phyloP scores from a whole-genome alignment of 2,797 vertebrate species.

The Emys orbicularis region DNA sequence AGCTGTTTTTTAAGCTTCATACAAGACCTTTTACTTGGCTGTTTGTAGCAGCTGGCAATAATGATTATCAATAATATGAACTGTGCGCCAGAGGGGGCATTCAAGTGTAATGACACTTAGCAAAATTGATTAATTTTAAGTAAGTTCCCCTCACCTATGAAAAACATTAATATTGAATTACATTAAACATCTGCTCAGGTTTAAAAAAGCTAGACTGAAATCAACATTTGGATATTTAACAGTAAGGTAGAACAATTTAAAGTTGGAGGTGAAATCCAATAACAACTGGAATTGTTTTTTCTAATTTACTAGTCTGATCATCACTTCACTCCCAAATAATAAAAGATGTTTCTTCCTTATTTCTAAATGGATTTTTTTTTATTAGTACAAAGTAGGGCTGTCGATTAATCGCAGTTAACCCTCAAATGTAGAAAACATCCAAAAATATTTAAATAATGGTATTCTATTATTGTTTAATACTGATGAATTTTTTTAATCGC shows the following conservation, averaged over 20 bases:
- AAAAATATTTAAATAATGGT: no score
- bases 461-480: no score
- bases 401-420: no score
- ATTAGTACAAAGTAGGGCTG: background rate
- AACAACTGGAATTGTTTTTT: background rate
- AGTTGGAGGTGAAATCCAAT: background rate
- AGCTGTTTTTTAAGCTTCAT: fast-evolving
- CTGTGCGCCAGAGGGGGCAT: background rate
- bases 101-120: background rate
- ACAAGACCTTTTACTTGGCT: background rate
- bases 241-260: background rate
- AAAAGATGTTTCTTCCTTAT: background rate
- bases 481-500: no score
- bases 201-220: background rate
- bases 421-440: no score
- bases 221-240: background rate
- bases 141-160: background rate
- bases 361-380: background rate
- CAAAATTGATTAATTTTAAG: background rate
- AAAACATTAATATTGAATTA: background rate
- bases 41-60: background rate
- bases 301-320: background rate
- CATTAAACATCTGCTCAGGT: background rate
- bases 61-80: background rate
- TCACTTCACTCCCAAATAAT: background rate